Base-by-base conservation (phyloP, 2,113 vertebrate species). In the Brevimyrus niger region DNA sequence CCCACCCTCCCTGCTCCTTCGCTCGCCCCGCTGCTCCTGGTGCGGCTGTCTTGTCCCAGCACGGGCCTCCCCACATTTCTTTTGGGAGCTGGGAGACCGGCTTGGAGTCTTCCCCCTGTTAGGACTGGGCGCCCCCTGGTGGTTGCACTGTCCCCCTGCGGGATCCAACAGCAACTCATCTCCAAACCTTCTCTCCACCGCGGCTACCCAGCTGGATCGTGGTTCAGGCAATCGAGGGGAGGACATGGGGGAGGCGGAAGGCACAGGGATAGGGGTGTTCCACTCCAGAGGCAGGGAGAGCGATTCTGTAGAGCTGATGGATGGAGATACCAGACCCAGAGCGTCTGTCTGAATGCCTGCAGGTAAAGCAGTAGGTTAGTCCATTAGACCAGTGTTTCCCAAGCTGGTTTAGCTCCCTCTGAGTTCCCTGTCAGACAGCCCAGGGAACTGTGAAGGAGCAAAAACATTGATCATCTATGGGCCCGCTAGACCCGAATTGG, bases 251-350 rank as follows among this genome's bases (percentile, higher is more conserved):
- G 47, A 84, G 38, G 8, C 21, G 35, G 35, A 80, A 17, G 73
- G 73, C 31, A 8, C 31, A 38, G 73, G 94, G 94, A 46, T 44
- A 93, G 90, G 89, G 92, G 94, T 95, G 93, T 92, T 96, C 96
- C 93, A 94, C 96, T 82, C 89, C 90, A 90, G 85, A 92, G 92
- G 94, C 91, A 90, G 89, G 9, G n/a, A 91, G 69, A 84, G 93
- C 91, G 94, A 92, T 93, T 91, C 91, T 90, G 87, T 86, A 93
- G 92, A 95, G 93, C 93, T 93, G 92, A 94, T 86, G 87, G 94
- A 93, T 93, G 95, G 93, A 93, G 93, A 51, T 91, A 91, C 91
- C 76, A 94, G 94, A 91, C 95, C 10, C 51, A 80, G 85, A 83
- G 44, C 3, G 9, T 88, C 88, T 88, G 65, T 89, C 73, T 35